Base-by-base conservation (phyloP, 2,888 invertebrate genomes). In the Idaea biselata region DNA sequence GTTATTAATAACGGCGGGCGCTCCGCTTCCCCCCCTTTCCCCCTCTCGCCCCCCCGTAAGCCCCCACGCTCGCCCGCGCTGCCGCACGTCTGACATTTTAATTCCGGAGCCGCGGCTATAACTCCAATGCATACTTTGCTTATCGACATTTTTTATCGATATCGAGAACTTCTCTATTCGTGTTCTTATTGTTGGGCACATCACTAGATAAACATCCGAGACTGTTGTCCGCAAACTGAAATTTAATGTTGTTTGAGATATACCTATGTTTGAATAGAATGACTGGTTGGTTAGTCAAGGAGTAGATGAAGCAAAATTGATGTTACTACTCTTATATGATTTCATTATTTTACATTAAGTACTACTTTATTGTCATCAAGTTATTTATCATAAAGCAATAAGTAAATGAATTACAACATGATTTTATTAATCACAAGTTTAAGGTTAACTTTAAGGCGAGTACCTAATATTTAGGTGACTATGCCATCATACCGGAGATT, bases 61-160 rank as follows among this genome's bases (percentile, higher is more conserved):
- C 83, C 86, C 81, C 86, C 85, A 80, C 84, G 80, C 80, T 83
- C 85, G 81, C 81, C 83, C 86, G 87, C 84, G 88, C 88, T 83
- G 88, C 89, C 88, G 89, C 91, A 86, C 91, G 91, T 88, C 91
- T 92, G 91, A 91, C 91, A 91, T 91, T 92, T 92, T 91, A 91
- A 91, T 91, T 91, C 92, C 90, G 82, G 81, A 86, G 86, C 85
- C 81, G 86, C 81, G 83, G 79, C 82, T 86, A 82, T 81, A 84
- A 83, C 80, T 85, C 79, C 82, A 82, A 81, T 82, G 80, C 82
- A 81, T 82, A 77, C 77, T 74, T 76, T 77, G 75, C 73, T 71
- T 87, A 89, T 91, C 91, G 91, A 91, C 79, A 84, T 77, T 73
- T 77, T 77, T 82, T 83, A 87, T 91, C 90, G 90, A 89, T 80